These are phyloP conservation scores for Cygnus olor DNA, from an alignment of 2,797 vertebrate genomes.

Conservation along the genomic window DNA sequence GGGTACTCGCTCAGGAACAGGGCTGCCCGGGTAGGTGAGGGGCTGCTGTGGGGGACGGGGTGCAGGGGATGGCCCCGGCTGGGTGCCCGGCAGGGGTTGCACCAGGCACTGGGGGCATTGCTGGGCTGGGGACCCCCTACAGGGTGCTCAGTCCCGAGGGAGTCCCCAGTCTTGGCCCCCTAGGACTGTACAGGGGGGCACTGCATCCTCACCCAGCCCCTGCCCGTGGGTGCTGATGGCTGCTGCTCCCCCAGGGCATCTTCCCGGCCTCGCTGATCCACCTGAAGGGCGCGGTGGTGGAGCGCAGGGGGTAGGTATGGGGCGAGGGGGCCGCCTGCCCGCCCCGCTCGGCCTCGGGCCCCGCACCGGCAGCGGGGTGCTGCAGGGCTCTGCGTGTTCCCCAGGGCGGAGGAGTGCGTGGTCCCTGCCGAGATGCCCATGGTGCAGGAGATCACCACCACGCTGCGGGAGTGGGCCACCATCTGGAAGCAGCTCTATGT, in stretches of 20 bases:
- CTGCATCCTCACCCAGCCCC: not conserved
- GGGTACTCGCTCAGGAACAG: conserved; percentile 64
- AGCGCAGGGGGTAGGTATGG: conserved; percentile 41
- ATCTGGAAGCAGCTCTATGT: conserved; percentile 71
- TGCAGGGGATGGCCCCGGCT: too few species aligned
- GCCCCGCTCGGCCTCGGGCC: not conserved
- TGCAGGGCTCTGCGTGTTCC: not conserved
- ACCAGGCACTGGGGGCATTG: not conserved
- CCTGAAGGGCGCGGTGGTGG: conserved; percentile 9
- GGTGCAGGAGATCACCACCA: conserved; percentile 75
- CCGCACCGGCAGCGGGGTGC: rapidly evolving
- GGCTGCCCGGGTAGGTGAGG: conserved; percentile 39
- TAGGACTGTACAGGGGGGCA: not conserved
- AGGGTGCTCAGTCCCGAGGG: not conserved
- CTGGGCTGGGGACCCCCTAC: not conserved
- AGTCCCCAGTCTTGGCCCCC: not conserved
- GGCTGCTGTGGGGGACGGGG: not conserved
- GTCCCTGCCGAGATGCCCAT: conserved; percentile 43
- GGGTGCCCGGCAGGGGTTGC: rapidly evolving
- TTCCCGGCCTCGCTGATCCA: conserved; percentile 64
- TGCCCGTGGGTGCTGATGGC: rapidly evolving
- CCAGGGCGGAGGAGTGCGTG: not conserved
- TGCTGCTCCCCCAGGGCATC: conserved; percentile 54
- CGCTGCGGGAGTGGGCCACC: conserved; percentile 65
- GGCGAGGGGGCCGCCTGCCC: rapidly evolving